These are phyloP conservation scores for Macquaria australasica DNA, from an alignment of 2,113 vertebrate species.

Conservation along the genomic window DNA sequence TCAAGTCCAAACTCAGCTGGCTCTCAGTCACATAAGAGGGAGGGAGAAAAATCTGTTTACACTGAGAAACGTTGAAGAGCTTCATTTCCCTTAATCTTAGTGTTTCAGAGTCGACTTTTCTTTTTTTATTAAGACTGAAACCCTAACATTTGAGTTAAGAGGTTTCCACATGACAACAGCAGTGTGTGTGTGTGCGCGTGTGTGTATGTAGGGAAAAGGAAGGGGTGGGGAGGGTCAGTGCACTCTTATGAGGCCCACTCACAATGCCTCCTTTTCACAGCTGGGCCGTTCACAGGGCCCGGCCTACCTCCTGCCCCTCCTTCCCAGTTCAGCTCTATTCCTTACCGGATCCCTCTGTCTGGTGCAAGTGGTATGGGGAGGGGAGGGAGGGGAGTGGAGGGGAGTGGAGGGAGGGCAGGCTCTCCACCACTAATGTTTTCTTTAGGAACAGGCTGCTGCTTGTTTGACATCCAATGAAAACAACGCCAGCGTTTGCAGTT, in stretches of 20 bases:
- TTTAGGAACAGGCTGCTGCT: constrained; percentile 85
- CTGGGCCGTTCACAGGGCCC: constrained; percentile 69
- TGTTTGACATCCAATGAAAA: constrained; percentile 84
- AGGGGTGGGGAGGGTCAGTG: constrained; percentile 51
- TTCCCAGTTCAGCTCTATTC: constrained; percentile 61
- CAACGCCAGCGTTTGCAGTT: constrained; percentile 77
- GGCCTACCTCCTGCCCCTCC: constrained; percentile 70
- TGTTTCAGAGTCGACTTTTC: background rate
- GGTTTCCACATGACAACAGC: constrained; percentile 57
- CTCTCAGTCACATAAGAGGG: background rate
- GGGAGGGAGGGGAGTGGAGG: background rate
- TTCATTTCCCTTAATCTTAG: background rate
- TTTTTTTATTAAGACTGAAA: background rate
- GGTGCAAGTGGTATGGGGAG: constrained; percentile 49
- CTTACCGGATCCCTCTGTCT: constrained; percentile 78
- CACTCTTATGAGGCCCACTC: constrained; percentile 77
- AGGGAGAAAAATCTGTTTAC: background rate
- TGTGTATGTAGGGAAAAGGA: constrained; percentile 35
- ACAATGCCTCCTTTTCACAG: constrained; percentile 86
- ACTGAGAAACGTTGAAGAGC: background rate
- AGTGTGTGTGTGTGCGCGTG: constrained; percentile 37
- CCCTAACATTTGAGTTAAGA: background rate
- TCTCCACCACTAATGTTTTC: constrained; percentile 84
- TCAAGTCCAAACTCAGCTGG: background rate
- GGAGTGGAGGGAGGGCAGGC: constrained; percentile 26